Conservation (phyloP, 2,888 invertebrate genomes). For the Iphiclides podalirius region DNA sequence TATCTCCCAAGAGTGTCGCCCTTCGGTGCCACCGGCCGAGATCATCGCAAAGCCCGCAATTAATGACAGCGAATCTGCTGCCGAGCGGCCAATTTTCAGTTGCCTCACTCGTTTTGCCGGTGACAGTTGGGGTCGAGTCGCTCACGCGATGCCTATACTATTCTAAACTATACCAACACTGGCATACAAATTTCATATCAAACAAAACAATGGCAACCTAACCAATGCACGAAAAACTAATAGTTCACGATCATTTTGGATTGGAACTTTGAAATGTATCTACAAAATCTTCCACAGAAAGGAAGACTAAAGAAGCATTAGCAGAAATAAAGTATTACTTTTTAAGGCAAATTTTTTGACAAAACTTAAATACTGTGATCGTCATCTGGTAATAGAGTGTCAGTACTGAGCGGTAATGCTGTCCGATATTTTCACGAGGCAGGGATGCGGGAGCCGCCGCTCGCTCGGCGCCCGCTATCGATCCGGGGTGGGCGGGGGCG, state of each 20-base stretch:
- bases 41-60: slow-evolving; percentile 76
- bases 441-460: slow-evolving; percentile 59
- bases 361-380: slow-evolving; percentile 6
- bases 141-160: slow-evolving; percentile 49
- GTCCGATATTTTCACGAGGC: slow-evolving; percentile 73
- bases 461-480: slow-evolving; percentile 66
- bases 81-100: slow-evolving; percentile 68
- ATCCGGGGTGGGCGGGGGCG: slow-evolving; percentile 62
- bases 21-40: slow-evolving; percentile 59
- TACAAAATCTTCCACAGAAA: no score
- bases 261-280: no score
- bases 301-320: no score
- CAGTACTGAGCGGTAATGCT: slow-evolving; percentile 55
- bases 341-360: no score
- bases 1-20: slow-evolving; percentile 73
- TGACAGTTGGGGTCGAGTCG: slow-evolving; percentile 66
- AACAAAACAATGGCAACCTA: no score
- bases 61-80: slow-evolving; percentile 67
- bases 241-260: no score
- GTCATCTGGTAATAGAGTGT: slow-evolving; percentile 33
- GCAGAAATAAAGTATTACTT: no score
- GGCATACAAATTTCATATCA: no score
- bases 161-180: slow-evolving; percentile 43
- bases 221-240: no score
- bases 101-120: slow-evolving; percentile 66